These are phyloP conservation scores for Alligator mississippiensis DNA, from an alignment of 2,113 vertebrate genomes.

Conservation along the genomic window DNA sequence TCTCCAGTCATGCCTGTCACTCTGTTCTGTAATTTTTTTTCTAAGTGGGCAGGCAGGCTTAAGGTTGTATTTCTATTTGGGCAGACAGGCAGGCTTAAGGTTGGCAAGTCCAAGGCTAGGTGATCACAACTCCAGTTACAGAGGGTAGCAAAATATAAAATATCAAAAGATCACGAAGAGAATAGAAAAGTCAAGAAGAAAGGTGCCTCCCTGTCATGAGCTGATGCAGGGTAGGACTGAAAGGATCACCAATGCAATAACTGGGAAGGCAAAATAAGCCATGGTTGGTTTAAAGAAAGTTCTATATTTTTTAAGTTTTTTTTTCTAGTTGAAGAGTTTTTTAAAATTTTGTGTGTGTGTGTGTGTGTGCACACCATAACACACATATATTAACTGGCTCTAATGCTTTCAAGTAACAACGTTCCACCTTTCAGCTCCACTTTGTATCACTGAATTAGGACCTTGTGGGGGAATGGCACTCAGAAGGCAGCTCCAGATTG, in stretches of 20 bases:
- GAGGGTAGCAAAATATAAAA: slow-evolving; percentile 29
- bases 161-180: slow-evolving; percentile 57
- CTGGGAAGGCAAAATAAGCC: not conserved
- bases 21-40: not conserved
- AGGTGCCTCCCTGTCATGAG: not conserved
- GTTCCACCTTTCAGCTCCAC: not conserved
- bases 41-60: rapidly evolving
- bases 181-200: slow-evolving; percentile 55
- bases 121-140: not conserved
- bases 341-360: too few relatives aligned
- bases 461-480: not conserved
- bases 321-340: not conserved
- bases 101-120: not conserved
- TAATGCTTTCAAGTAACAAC: not conserved
- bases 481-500: not conserved
- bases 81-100: not conserved
- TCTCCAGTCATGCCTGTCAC: not conserved
- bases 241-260: not conserved
- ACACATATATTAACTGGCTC: not conserved
- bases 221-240: not conserved
- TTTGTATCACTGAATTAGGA: not conserved
- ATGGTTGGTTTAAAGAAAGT: not conserved
- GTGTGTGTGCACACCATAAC: too few relatives aligned
- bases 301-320: not conserved
- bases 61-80: not conserved